phyloP scores from a whole-genome alignment of 2,113 vertebrate genomes.

The Greenwoodochromis staneri region DNA sequence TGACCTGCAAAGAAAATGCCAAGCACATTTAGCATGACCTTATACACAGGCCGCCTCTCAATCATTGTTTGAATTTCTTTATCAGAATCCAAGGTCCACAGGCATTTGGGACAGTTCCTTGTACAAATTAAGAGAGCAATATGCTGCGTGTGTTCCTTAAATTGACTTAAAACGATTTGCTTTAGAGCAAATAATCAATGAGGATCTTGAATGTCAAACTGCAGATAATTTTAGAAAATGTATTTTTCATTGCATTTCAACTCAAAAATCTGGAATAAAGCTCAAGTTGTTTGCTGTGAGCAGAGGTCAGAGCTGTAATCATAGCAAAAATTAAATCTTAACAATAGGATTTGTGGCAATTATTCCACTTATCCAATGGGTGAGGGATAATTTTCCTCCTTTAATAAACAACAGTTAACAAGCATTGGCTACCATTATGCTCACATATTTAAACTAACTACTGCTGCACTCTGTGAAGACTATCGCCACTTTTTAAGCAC shows the following conservation, averaged over 20 bases:
- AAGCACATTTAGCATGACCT: slow-evolving; percentile 16
- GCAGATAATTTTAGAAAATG: neutral
- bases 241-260: neutral
- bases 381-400: neutral
- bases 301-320: neutral
- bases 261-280: neutral
- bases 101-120: neutral
- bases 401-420: neutral
- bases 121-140: neutral
- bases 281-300: neutral
- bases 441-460: neutral
- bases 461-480: neutral
- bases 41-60: neutral
- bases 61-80: neutral
- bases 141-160: neutral
- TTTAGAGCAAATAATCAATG: neutral
- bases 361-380: neutral
- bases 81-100: neutral
- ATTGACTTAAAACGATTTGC: neutral
- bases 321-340: neutral
- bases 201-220: neutral
- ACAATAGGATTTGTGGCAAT: neutral
- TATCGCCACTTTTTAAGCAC: neutral
- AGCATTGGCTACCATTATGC: neutral
- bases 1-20: slow-evolving; percentile 56